phyloP scores from a whole-genome alignment of 2,113 vertebrate genomes.

The Eonycteris spelaea region DNA sequence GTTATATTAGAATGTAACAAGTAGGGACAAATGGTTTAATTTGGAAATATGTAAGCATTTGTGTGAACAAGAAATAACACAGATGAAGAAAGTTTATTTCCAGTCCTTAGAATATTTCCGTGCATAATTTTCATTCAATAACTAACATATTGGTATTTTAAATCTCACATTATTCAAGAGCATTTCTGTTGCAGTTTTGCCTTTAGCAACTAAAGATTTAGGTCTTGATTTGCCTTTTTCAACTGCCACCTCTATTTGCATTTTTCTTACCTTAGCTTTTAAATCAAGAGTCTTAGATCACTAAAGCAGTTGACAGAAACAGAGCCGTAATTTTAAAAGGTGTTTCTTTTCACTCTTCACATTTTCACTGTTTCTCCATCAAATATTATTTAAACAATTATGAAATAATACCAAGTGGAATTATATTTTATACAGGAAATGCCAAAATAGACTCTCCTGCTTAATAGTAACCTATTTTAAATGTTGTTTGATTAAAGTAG shows the following conservation, averaged over 20 bases:
- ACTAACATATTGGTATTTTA: neutral
- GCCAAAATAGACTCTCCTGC: neutral
- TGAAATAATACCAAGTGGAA: neutral
- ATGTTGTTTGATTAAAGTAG: neutral
- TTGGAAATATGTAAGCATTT: neutral
- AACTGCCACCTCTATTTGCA: neutral
- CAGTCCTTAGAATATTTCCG: neutral
- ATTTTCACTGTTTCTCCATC: neutral
- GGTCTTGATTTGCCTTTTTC: neutral
- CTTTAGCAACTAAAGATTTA: neutral
- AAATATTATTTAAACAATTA: neutral
- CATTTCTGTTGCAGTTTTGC: neutral
- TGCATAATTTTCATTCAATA: neutral
- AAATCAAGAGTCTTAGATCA: neutral
- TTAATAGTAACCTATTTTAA: neutral
- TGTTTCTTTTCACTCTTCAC: neutral
- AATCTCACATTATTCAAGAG: neutral
- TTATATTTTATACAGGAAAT: neutral
- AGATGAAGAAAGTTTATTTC: neutral
- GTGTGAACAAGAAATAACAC: neutral
- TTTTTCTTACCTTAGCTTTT: neutral
- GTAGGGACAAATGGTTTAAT: neutral
- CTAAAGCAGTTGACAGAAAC: neutral
- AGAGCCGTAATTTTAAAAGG: neutral
- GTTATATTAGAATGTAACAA: neutral